Evolutionary conservation across 2,888 invertebrate genomes (phyloP).

Genomic region (Metellina segmentata): DNA sequence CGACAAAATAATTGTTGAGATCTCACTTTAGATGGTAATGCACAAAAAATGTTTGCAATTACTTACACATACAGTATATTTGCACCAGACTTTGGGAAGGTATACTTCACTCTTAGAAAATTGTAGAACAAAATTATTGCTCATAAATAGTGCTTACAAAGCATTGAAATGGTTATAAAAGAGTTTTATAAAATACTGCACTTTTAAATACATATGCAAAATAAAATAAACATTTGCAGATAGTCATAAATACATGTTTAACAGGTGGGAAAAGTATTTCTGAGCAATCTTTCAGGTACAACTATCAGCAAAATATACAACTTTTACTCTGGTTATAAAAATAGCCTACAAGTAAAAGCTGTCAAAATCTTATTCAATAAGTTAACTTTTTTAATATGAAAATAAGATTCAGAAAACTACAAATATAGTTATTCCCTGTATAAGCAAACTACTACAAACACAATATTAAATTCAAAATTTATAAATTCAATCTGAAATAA

Average conservation of each 20-base stretch:
- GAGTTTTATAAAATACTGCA: neutral
- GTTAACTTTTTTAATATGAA: neutral
- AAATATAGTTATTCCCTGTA: neutral
- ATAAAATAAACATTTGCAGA: neutral
- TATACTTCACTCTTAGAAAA: neutral
- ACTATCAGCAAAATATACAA: slow-evolving; percentile 3
- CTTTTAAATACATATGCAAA: neutral
- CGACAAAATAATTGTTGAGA: slow-evolving; percentile 49
- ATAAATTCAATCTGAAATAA: neutral
- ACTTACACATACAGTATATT: neutral
- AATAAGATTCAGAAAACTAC: neutral
- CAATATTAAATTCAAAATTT: neutral
- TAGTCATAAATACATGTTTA: neutral
- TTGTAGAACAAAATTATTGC: neutral
- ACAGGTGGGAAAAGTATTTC: neutral
- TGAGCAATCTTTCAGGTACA: slow-evolving; percentile 23
- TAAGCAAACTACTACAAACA: neutral
- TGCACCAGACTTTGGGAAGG: neutral
- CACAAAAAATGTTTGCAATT: slow-evolving; percentile 11
- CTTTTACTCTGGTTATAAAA: neutral
- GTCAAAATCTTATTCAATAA: neutral
- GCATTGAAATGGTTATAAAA: neutral
- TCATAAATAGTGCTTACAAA: neutral
- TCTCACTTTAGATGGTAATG: slow-evolving; percentile 8
- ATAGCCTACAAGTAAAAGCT: neutral